Evolutionary conservation across 2,113 vertebrate genomes (phyloP), one percentile per base, ranked within the genome.

Genomic region (Ondatra zibethicus): DNA sequence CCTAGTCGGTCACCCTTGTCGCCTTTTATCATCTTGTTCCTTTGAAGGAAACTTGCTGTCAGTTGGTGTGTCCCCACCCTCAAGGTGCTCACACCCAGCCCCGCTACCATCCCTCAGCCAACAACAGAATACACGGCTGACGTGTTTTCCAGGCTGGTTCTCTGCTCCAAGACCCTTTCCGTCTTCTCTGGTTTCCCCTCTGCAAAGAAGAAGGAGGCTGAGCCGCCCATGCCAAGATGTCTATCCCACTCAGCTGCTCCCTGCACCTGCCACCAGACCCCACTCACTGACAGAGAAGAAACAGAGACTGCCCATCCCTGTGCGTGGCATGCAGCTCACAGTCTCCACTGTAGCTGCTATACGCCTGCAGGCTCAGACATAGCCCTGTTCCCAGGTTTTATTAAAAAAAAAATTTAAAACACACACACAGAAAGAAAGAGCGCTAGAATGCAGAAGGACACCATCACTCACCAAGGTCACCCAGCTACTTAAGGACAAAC

Each of bases 11-110:
- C 73, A 72, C 84, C 61, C 55, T 91, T 5, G 4, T 45, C 17
- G 23, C 36, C 85, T 88, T 96, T 61, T 92, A 75, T 68, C 50
- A 66, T n/a, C 92, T 72, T 61, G 45, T 84, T 89, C 86, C 65
- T 80, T 66, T n/a, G n/a, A 55, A 75, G 65, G 33, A 92, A 75
- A 21, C 36, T 66, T 52, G 55, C 50, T 47, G 14, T 73, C 33
- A 2, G 23, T n/a, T 85, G 58, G 84, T 52, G 36, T 50, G 52
- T 36, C 21, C 70, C 75, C 45, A 45, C 70, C 73, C 31, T 88
- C 47, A 75, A 84, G 16, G 25, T n/a, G 13, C 50, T 66, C 14
- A 25, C n/a, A 91, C 29, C 39, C 68, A 73, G 33, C 25, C 23
- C 13, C 39, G 9, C 17, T 13, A 6, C 55, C 61, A 45, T 7